A percentile compares a stretch with the other conserved stretches of the same genome.
phyloP scores from a whole-genome alignment of 2,797 vertebrate species.

The Aldrovandia affinis region DNA sequence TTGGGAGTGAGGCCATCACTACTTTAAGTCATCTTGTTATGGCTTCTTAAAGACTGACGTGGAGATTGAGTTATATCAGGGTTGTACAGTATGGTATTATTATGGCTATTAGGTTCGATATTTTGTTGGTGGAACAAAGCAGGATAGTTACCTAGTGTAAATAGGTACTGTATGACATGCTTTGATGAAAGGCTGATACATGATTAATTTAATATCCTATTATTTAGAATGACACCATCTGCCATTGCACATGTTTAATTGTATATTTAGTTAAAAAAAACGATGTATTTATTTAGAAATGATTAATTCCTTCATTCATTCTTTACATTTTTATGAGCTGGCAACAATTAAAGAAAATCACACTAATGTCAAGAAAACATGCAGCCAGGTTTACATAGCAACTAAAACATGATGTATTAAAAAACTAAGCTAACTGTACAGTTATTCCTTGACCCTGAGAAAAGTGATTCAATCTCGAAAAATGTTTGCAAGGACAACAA shows the following conservation, averaged over 20 bases:
- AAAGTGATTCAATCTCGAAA: background rate
- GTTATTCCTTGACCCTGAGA: background rate
- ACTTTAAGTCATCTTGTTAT: background rate
- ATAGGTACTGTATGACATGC: background rate
- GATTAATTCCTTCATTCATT: background rate
- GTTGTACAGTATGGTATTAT: too few relatives aligned
- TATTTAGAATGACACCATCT: background rate
- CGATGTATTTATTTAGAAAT: background rate
- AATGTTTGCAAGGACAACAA: background rate
- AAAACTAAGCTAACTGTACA: too few relatives aligned
- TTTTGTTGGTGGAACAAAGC: slow-evolving; percentile 1
- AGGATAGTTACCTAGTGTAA: background rate
- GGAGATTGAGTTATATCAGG: background rate
- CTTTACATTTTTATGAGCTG: background rate
- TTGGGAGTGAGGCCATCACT: too few relatives aligned
- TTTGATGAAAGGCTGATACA: background rate
- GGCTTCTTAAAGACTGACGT: background rate
- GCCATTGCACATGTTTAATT: background rate
- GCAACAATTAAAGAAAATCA: background rate
- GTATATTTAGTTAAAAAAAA: background rate
- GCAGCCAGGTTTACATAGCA: background rate
- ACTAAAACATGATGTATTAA: background rate
- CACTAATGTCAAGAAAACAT: background rate
- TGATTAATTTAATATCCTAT: background rate
- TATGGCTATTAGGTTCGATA: background rate